Evolutionary conservation across 2,888 invertebrate genomes (phyloP).

Genomic region (Lydus trimaculatus): DNA sequence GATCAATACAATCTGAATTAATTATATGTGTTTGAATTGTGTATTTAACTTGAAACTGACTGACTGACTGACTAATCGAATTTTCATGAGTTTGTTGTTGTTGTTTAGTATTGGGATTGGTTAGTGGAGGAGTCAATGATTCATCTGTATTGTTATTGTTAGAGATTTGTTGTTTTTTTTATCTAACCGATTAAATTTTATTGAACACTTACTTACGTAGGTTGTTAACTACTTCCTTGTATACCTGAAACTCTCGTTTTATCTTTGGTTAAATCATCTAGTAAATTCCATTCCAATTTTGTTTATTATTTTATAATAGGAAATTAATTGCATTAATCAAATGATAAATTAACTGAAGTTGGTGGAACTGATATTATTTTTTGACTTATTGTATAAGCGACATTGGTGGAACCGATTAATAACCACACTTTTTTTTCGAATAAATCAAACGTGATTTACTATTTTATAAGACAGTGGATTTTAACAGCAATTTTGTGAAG

Average conservation of each 20-base stretch:
- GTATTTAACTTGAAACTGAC: neutral
- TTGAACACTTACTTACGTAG: neutral
- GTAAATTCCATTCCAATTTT: neutral
- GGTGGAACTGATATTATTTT: too few species aligned
- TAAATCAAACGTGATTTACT: too few species aligned
- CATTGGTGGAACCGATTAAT: too few species aligned
- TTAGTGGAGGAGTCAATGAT: slow-evolving; percentile 16
- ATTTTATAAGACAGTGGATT: too few species aligned
- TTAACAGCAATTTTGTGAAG: too few species aligned
- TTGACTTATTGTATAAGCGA: too few species aligned
- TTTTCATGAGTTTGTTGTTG: slow-evolving; percentile 11
- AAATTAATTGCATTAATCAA: too few species aligned
- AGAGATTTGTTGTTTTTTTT: neutral
- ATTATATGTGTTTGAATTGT: neutral
- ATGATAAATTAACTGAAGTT: too few species aligned
- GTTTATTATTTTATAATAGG: neutral
- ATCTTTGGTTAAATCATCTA: neutral
- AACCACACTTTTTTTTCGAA: too few species aligned
- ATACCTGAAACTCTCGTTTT: neutral
- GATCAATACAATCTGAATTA: slow-evolving; percentile 9
- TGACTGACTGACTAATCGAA: slow-evolving; percentile 12
- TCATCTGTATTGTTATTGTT: slow-evolving; percentile 10
- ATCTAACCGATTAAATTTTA: neutral
- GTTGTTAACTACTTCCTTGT: neutral
- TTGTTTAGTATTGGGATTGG: slow-evolving; percentile 3